phyloP scores from a whole-genome alignment of 2,113 vertebrate genomes.

The Progne subis region DNA sequence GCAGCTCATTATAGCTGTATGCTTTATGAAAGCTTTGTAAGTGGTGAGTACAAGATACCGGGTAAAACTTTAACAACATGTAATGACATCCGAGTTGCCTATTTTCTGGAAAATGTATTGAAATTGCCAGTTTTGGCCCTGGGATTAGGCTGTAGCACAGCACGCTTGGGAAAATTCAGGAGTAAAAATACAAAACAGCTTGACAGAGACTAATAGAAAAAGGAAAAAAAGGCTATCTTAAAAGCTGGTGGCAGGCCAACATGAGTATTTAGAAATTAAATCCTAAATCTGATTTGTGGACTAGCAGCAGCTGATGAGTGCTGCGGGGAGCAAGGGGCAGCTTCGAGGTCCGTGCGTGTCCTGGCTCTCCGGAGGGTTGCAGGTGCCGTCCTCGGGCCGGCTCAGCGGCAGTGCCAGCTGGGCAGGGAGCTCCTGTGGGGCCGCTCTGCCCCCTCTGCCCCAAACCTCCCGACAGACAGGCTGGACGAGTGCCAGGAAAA shows the following conservation, averaged over 20 bases:
- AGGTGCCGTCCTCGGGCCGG: accelerated
- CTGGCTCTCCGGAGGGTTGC: neutral
- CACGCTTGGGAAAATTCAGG: slow-evolving; percentile 13
- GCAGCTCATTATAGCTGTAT: neutral
- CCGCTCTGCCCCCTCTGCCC: accelerated
- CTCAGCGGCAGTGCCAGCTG: accelerated
- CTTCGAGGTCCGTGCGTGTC: accelerated
- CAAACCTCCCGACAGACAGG: accelerated
- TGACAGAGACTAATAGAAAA: neutral
- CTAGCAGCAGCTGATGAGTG: neutral
- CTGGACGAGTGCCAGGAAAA: accelerated
- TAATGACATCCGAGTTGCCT: neutral
- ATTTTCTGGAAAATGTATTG: slow-evolving; percentile 9
- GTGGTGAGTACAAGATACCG: neutral
- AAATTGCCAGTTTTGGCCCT: neutral
- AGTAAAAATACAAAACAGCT: neutral
- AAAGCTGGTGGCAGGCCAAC: neutral
- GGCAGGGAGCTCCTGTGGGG: accelerated
- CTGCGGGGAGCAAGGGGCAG: neutral
- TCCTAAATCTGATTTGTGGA: neutral
- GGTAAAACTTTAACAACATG: slow-evolving; percentile 22
- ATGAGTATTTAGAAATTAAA: neutral
- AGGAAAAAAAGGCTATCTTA: neutral
- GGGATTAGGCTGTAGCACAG: neutral
- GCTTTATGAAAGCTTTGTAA: slow-evolving; percentile 17